Evolutionary conservation across 1,140 invertebrate genomes (phyloP), one percentile per base, ranked within the genome.

Genomic region (Wasmannia auropunctata): DNA sequence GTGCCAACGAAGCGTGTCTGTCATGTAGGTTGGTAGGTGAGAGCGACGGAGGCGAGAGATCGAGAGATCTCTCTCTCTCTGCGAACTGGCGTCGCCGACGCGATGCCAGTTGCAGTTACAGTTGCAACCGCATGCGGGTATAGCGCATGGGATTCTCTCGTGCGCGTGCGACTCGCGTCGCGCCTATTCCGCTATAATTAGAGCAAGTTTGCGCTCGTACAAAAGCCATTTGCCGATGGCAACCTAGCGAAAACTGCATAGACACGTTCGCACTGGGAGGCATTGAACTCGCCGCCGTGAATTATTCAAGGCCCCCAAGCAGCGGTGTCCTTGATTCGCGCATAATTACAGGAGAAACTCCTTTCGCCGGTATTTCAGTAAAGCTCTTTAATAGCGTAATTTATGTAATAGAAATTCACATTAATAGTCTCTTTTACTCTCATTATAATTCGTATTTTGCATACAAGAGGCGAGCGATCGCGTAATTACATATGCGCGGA

Each of bases 161-260:
- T 37, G 56, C 54, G 28, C 40, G 54, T 69, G 72, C 80, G 87
- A 80, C 10, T 37, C 19, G 70, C 79, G 70, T 51, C 58, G n/a
- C 58, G 91, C 90, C 90, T 89, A 93, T 93, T 93, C n/a, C 90
- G 89, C 88, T 93, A 93, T 94, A 94, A 94, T 94, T 94, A 92
- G 92, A 94, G 90, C 93, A 92, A 93, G 91, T 91, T 93, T 87
- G 89, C 92, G 92, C 93, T 93, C 92, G 92, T 90, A 92, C 89
- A 93, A 93, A 92, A 83, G 72, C 70, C 58, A n/a, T n/a, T 49
- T 46, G 76, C 87, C 88, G 88, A 74, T 88, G 65, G 62, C 51
- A 76, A 86, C 62, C 28, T 80, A 75, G 88, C 34, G 87, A 93
- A 92, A 94, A 93, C 90, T 85, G 86, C 51, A 60, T 56, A 86